Conservation (phyloP, 1,140 invertebrate genomes). For the Oscheius sp. region DNA sequence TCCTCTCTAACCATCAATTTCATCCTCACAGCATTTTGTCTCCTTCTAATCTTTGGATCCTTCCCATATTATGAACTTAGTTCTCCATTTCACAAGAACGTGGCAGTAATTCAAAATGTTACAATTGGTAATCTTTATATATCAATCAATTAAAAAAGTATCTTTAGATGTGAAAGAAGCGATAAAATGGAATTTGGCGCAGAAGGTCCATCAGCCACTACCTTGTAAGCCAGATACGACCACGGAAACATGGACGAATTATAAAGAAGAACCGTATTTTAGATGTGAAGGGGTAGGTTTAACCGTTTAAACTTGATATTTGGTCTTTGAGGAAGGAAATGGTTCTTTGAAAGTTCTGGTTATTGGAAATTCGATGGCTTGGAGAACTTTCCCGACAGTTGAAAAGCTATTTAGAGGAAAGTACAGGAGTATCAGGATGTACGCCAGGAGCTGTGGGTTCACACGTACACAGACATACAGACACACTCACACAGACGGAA, state of each 20-base stretch:
- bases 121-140: background rate
- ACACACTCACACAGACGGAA: too few species aligned
- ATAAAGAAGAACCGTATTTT: background rate
- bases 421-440: background rate
- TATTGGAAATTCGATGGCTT: background rate
- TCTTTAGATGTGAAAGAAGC: background rate
- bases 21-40: background rate
- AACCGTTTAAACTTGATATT: background rate
- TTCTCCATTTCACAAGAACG: background rate
- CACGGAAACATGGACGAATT: background rate
- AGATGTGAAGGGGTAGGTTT: background rate
- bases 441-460: background rate
- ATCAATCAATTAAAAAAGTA: background rate
- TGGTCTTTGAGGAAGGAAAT: background rate
- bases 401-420: background rate
- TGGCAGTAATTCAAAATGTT: background rate
- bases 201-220: background rate
- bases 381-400: background rate
- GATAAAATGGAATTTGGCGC: background rate
- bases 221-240: background rate
- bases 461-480: too few species aligned
- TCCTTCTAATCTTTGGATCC: background rate
- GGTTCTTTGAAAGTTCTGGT: background rate
- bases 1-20: background rate
- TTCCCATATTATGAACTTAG: background rate